Evolutionary conservation across 2,113 vertebrate species (phyloP).

Genomic region (Polypterus bichir): DNA sequence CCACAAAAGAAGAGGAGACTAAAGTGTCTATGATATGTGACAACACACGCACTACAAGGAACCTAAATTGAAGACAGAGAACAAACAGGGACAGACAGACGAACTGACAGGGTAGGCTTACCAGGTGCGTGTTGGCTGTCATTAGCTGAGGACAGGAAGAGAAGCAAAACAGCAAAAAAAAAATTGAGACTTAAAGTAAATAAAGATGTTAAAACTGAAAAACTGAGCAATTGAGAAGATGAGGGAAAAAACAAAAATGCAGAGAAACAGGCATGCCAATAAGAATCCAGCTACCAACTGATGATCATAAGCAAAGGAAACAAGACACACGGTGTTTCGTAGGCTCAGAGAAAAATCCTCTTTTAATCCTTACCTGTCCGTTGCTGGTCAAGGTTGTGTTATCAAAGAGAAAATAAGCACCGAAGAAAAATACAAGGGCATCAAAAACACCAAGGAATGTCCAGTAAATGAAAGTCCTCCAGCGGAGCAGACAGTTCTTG

Average conservation of each 20-base stretch:
- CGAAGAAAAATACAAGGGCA: slow-evolving; percentile 90
- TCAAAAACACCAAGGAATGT: slow-evolving; percentile 82
- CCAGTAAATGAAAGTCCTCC: slow-evolving; percentile 88
- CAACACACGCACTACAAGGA: too few species aligned
- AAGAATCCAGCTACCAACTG: too few species aligned
- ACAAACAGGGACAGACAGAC: slow-evolving; percentile 33
- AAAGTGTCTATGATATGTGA: too few species aligned
- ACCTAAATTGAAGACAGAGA: slow-evolving; percentile 15
- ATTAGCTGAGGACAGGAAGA: slow-evolving; percentile 88
- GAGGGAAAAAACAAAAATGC: too few species aligned
- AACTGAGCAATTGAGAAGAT: slow-evolving; percentile 14
- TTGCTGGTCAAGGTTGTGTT: slow-evolving; percentile 86
- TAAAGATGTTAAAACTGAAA: slow-evolving; percentile 51
- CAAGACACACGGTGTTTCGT: neutral
- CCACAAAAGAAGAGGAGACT: too few species aligned
- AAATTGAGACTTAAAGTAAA: slow-evolving; percentile 46
- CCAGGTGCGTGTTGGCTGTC: slow-evolving; percentile 93
- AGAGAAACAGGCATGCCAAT: too few species aligned
- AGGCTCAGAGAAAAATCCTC: neutral
- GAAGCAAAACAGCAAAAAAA: slow-evolving; percentile 66
- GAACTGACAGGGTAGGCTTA: slow-evolving; percentile 69
- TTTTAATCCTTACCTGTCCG: slow-evolving; percentile 66
- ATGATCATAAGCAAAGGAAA: too few species aligned
- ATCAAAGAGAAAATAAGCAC: slow-evolving; percentile 89
- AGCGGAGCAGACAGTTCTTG: slow-evolving; percentile 82